Evolutionary conservation across 1,140 invertebrate species (phyloP), one percentile per base, ranked within the genome.

Genomic region (Aphis gossypii): DNA sequence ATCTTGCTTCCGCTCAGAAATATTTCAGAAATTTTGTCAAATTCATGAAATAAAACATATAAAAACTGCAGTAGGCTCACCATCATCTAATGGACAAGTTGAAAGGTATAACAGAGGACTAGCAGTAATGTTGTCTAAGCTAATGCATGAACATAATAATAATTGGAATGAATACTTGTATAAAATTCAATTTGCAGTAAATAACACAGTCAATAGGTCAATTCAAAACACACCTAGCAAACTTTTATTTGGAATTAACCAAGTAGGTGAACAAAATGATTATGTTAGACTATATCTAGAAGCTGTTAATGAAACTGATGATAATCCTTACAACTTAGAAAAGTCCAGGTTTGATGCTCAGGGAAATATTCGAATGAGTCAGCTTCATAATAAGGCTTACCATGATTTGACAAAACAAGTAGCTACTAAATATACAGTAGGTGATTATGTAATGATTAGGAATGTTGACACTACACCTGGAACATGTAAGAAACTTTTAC

Each of bases 21-120:
- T 44, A n/a, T 92, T 92, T 9, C n/a, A 30, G 5, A 25, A 44
- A 56, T 92, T 92, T 76, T 92, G 90, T 46, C 68, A 38, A 44
- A 44, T 41, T 30, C 18, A 76, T 68, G 44, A 54, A 3, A 11
- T 91, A 11, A 38, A 44, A 41, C 56, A 92, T 30, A 68, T 92
- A 9, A 92, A 68, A 68, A 92, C 54, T 20, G 90, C 56, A 30
- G 56, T 92, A 68, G 35, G 38, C 0, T 56, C 90, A 0, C 90
- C 68, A 23, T 25, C 38, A 18, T 21, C 88, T 2, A 84, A 84
- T 84, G 38, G 83, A 9, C 83, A 84, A 14, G 38, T 84, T 3
- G 83, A 84, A 4, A 41, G 83, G 2, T 84, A 84, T 84, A 84
- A 84, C 8, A 41, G 83, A 25, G 41, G 21, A 4, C 21, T 84